These are phyloP conservation scores for Cyphomyrus plagiostoma DNA, from an alignment of 2,113 vertebrate species.

Conservation along the genomic window DNA sequence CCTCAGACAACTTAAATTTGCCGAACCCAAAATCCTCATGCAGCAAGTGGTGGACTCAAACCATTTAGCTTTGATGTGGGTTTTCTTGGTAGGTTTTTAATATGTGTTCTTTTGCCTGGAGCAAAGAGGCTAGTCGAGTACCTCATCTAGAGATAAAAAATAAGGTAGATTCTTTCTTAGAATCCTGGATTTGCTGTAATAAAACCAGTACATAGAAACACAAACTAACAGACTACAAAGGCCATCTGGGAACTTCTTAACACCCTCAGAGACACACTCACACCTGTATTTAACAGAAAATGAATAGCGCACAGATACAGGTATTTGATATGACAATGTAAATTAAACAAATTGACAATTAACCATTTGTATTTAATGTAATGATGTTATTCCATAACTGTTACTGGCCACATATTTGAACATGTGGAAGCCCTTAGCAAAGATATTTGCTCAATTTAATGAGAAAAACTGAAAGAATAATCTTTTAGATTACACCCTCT, in stretches of 20 bases:
- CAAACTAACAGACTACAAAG: neutral
- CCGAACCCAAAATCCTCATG: neutral
- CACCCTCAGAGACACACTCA: neutral
- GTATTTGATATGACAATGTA: neutral
- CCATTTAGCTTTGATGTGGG: neutral
- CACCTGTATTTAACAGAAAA: neutral
- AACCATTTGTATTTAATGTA: neutral
- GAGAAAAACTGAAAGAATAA: neutral
- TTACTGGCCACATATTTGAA: neutral
- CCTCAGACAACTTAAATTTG: neutral
- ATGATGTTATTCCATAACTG: neutral
- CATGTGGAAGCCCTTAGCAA: neutral
- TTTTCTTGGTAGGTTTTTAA: neutral
- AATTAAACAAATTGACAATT: neutral
- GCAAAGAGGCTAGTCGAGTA: neutral
- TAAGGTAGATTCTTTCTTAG: neutral
- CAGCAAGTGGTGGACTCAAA: neutral
- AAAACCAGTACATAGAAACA: neutral
- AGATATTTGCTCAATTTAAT: neutral
- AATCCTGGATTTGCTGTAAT: neutral
- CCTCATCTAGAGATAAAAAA: neutral
- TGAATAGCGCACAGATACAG: neutral
- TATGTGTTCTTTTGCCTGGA: neutral
- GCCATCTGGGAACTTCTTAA: neutral
- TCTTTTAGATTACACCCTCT: neutral